Conservation (phyloP, 2,888 invertebrate genomes). For the Trissolcus japonicus region DNA sequence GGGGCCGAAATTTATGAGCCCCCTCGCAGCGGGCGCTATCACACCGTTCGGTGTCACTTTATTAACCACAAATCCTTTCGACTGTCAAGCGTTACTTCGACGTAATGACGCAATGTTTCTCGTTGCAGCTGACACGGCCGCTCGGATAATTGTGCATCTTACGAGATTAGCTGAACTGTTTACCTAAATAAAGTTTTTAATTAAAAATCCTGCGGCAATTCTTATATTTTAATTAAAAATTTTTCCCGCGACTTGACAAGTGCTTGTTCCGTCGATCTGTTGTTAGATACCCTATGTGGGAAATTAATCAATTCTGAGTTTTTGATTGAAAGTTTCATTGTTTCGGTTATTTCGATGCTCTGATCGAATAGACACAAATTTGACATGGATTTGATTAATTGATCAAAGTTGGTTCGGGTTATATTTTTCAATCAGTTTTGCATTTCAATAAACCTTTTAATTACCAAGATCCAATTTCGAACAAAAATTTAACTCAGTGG, state of each 20-base stretch:
- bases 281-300: background rate
- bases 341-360: background rate
- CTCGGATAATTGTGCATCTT: slow-evolving; percentile 27
- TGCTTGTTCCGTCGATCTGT: background rate
- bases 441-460: too few species aligned
- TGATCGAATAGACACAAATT: too few species aligned
- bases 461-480: too few species aligned
- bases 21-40: slow-evolving; percentile 22
- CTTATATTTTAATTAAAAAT: slow-evolving; percentile 18
- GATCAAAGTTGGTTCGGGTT: too few species aligned
- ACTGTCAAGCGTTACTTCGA: slow-evolving; percentile 31
- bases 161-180: slow-evolving; percentile 12
- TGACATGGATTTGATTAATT: too few species aligned
- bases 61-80: slow-evolving; percentile 54
- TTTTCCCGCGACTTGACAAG: background rate
- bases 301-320: slow-evolving; percentile 2
- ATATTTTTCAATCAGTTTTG: too few species aligned
- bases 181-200: slow-evolving; percentile 13
- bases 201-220: slow-evolving; percentile 7
- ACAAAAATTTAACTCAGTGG: too few species aligned
- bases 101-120: slow-evolving; percentile 21
- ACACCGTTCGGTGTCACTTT: slow-evolving; percentile 44
- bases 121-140: slow-evolving; percentile 11
- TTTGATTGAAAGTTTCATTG: background rate
- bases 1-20: slow-evolving; percentile 41